Evolutionary conservation across 2,888 invertebrate genomes (phyloP), one percentile per base, ranked within the genome.

Genomic region (Colletes collaris): DNA sequence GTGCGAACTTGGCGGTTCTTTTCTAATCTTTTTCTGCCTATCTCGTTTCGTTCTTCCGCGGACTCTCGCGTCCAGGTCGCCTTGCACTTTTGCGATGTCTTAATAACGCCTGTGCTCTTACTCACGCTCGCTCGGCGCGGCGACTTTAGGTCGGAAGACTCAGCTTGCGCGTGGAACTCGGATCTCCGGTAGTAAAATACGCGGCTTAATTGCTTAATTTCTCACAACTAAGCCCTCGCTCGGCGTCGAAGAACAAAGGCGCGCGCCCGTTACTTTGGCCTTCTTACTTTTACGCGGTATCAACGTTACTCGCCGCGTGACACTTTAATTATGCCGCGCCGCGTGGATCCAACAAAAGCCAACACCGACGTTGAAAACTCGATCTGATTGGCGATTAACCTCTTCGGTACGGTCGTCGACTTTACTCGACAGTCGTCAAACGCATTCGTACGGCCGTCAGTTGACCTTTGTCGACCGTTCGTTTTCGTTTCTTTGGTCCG

Each of bases 131-230:
- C 27, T 67, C 40, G 63, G 44, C 49, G 46, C 58, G 56, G 62
- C 76, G 71, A 62, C 80, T 72, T 71, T 56, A 78, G 83, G 82
- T 86, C 83, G 79, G 73, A 82, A 81, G 82, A 70, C 85, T 77
- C 8, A 72, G 79, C 72, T 74, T 82, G 79, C 80, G 73, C 84
- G 83, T 81, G 87, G 87, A 87, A 85, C 84, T 87, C 79, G 88
- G 85, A 87, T 82, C 87, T 81, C 87, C 84, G 86, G 82, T 85
- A 87, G 88, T 89, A 90, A 90, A 89, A 88, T 87, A 85, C 87
- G 83, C 83, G 84, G 85, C 87, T 91, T 92, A 92, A 92, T 92
- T 92, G 91, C 90, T 92, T 90, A 90, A 92, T 91, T 91, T 92
- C 91, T 91, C 91, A 91, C 89, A 89, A 88, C 86, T 86, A 83